A percentile compares a stretch with the other conserved stretches of the same genome.
Conservation (phyloP, 2,113 vertebrate genomes). For the Clarias batrachus region DNA sequence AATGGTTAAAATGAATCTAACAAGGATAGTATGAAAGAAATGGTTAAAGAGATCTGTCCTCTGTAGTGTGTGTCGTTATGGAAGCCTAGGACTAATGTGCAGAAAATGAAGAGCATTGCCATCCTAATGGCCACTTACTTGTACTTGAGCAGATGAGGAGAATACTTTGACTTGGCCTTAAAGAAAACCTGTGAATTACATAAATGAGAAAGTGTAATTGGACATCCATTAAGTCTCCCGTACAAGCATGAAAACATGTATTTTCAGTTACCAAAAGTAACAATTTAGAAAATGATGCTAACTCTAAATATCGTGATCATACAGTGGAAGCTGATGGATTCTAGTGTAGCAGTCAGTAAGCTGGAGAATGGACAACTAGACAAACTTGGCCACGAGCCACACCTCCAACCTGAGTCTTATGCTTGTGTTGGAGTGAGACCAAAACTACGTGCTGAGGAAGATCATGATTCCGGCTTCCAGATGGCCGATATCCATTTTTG, state of each 20-base stretch:
- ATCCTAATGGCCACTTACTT: constrained; percentile 70
- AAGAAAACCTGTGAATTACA: constrained; percentile 79
- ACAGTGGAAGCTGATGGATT: background rate
- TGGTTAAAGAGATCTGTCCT: no score
- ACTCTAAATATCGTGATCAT: background rate
- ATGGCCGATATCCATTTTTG: background rate
- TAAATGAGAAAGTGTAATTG: constrained; percentile 8
- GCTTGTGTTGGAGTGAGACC: background rate
- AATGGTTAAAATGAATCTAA: background rate
- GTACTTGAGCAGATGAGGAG: constrained; percentile 83
- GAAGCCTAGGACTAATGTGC: background rate
- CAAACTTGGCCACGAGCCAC: background rate
- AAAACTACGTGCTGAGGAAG: background rate
- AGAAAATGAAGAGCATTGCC: background rate
- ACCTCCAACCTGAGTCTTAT: constrained; percentile 11
- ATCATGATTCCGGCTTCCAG: background rate
- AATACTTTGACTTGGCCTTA: constrained; percentile 87
- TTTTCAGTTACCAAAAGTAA: background rate
- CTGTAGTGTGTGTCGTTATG: background rate
- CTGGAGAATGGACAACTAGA: background rate
- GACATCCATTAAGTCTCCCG: background rate
- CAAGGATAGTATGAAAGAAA: background rate
- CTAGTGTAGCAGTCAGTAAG: background rate
- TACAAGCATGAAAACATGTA: background rate
- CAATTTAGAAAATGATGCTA: background rate